phyloP scores from a whole-genome alignment of 2,797 vertebrate genomes.

The Melanotaenia maccullochi region DNA sequence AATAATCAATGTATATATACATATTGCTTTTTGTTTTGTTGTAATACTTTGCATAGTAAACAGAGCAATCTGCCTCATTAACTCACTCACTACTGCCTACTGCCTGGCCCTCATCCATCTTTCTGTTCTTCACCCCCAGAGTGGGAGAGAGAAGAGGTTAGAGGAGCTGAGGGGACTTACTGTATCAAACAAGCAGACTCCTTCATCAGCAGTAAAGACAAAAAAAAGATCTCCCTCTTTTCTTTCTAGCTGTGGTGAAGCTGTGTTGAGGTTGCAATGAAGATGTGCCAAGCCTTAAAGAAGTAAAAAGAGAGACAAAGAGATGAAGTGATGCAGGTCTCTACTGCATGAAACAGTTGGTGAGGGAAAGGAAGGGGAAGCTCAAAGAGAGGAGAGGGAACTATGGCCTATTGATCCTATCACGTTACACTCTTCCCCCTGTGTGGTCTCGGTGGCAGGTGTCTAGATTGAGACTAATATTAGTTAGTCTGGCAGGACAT shows the following conservation, averaged over 20 bases:
- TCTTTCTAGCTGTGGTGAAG: slow-evolving; percentile 32
- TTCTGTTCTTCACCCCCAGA: slow-evolving; percentile 39
- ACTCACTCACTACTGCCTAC: slow-evolving; percentile 52
- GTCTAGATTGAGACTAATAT: slow-evolving; percentile 53
- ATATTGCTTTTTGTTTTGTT: slow-evolving; percentile 15
- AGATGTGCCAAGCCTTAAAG: slow-evolving; percentile 21
- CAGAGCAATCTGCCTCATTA: slow-evolving; percentile 76
- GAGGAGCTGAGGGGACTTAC: slow-evolving; percentile 51
- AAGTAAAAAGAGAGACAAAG: slow-evolving; percentile 9
- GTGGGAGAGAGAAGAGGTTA: slow-evolving; percentile 41
- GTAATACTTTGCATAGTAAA: slow-evolving; percentile 71
- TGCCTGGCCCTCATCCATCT: slow-evolving; percentile 58
- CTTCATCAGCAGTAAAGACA: slow-evolving; percentile 36
- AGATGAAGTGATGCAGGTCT: slow-evolving; percentile 28
- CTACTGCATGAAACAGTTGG: slow-evolving; percentile 43
- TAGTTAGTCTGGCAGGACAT: slow-evolving; percentile 37
- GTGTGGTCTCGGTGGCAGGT: slow-evolving; percentile 25
- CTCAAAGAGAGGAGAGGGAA: slow-evolving; percentile 5
- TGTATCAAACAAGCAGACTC: slow-evolving; percentile 50
- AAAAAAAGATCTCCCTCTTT: slow-evolving; percentile 41
- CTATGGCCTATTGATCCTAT: slow-evolving; percentile 49
- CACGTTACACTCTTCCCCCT: slow-evolving; percentile 39
- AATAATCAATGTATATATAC: slow-evolving; percentile 13
- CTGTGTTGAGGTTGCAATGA: neutral
- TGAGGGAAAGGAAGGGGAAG: slow-evolving; percentile 13